Conservation (phyloP, 2,113 vertebrate genomes). For the Oxygymnocypris stewartii region DNA sequence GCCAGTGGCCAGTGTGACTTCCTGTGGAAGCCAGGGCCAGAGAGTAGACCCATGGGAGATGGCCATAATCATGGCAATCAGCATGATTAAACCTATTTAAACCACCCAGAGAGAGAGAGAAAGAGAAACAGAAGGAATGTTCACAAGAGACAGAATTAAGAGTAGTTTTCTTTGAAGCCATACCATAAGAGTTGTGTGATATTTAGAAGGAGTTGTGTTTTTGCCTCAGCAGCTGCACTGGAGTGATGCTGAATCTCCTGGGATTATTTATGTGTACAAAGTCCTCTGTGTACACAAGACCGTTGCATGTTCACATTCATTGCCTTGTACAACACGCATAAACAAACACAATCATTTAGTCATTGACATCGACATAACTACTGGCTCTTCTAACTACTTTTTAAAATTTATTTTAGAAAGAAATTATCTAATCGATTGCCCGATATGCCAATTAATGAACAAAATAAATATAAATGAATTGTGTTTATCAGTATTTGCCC, state of each 20-base stretch:
- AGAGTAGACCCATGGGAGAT: constrained; percentile 63
- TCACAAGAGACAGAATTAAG: constrained; percentile 33
- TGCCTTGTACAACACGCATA: not conserved
- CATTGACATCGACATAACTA: no score
- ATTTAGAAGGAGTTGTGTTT: not conserved
- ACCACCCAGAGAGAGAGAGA: constrained; percentile 48
- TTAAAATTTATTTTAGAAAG: no score
- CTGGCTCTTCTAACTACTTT: not conserved
- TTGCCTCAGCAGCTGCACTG: constrained; percentile 15
- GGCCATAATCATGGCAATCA: constrained; percentile 80
- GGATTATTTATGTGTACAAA: constrained; percentile 47
- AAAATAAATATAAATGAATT: not conserved
- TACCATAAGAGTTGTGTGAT: constrained; percentile 10
- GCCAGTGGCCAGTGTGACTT: constrained; percentile 76
- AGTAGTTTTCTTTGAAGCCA: constrained; percentile 42
- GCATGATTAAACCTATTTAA: constrained; percentile 72
- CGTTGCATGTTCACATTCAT: constrained; percentile 21
- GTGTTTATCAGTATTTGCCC: not conserved
- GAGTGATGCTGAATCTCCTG: constrained; percentile 15
- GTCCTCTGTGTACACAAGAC: constrained; percentile 25
- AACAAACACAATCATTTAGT: no score
- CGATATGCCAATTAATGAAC: not conserved
- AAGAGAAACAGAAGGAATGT: constrained; percentile 24
- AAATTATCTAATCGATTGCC: not conserved
- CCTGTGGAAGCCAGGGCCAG: constrained; percentile 66